Percentiles rank a stretch among this genome's conserved stretches.
These are phyloP conservation scores for Pyrrhia umbra DNA, from an alignment of 2,888 invertebrate genomes.

Conservation along the genomic window DNA sequence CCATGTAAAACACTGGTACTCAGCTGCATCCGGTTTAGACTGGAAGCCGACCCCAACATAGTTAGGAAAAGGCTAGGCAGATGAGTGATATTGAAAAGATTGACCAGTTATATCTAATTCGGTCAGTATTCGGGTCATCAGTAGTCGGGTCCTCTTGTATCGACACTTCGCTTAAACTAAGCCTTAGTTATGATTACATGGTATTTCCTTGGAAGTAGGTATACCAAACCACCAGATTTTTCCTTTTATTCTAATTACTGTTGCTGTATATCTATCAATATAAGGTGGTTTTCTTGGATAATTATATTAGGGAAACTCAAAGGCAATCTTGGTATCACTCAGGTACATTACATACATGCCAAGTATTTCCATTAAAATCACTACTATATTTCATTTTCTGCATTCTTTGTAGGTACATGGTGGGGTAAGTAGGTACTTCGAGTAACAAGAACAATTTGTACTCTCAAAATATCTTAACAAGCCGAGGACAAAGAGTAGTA, in stretches of 20 bases:
- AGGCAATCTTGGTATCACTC: neutral
- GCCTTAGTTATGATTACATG: too few species aligned
- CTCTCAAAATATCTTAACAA: slow-evolving; percentile 59
- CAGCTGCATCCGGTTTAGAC: too few species aligned
- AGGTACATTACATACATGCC: neutral
- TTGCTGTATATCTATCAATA: neutral
- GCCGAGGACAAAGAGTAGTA: slow-evolving; percentile 71
- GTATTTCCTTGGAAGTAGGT: neutral
- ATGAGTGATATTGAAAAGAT: too few species aligned
- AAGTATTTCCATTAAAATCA: neutral
- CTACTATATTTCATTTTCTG: neutral
- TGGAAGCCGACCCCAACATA: too few species aligned
- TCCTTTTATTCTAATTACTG: neutral
- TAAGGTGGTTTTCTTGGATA: slow-evolving; percentile 5
- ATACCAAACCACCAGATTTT: too few species aligned
- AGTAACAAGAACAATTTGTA: slow-evolving; percentile 49
- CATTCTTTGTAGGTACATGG: neutral
- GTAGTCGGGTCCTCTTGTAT: too few species aligned
- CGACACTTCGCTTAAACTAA: too few species aligned
- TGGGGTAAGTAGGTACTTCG: neutral
- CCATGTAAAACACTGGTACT: too few species aligned
- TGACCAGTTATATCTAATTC: too few species aligned
- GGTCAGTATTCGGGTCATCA: too few species aligned
- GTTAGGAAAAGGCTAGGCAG: too few species aligned
- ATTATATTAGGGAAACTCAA: neutral